Evolutionary conservation across 2,797 vertebrate genomes (phyloP), one percentile per base, ranked within the genome.

Genomic region (Picus viridis): DNA sequence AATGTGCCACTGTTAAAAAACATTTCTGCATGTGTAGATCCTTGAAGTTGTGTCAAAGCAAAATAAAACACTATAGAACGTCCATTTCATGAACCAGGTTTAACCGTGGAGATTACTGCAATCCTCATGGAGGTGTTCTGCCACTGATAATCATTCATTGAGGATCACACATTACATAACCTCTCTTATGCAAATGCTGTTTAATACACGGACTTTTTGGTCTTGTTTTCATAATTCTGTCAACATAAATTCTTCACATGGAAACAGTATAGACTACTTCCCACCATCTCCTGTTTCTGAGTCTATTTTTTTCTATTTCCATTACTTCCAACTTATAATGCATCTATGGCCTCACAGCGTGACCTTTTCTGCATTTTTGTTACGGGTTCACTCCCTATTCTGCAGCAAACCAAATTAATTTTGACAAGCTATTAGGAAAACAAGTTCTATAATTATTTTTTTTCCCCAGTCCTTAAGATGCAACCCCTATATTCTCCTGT

Each of bases 71-170:
- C 47, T 18, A 16, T 12, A 57, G 30, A 89, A 71, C 20, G 1
- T 92, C 91, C 76, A 53, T 89, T 96, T 94, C 83, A 81, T 73
- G 71, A 89, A 83, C 78, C 86, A 85, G 86, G 96, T 91, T 97
- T 97, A 94, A 34, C 71, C 54, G 81, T 58, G 76, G 78, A 83
- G 94, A 97, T 97, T 96, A 96, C 65, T 59, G 88, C 89, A 75
- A 61, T 96, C 89, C 90, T n/a, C 11, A 59, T 67, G 71, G 90
- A 93, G 95, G 94, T 95, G 96, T 94, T 84, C 96, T 96, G 97
- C 94, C 97, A 96, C 78, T 32, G 78, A 70, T 71, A 91, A 96
- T 96, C 92, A 88, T 24, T 97, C 96, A 92, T 2, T 11, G 59
- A 10, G 90, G 95, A 97, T 97, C 68, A 90, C 67, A 34, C 23